A percentile compares a stretch with the other conserved stretches of the same genome.
phyloP scores from a whole-genome alignment of 2,888 invertebrate species.

The Heterodera filipjevi region DNA sequence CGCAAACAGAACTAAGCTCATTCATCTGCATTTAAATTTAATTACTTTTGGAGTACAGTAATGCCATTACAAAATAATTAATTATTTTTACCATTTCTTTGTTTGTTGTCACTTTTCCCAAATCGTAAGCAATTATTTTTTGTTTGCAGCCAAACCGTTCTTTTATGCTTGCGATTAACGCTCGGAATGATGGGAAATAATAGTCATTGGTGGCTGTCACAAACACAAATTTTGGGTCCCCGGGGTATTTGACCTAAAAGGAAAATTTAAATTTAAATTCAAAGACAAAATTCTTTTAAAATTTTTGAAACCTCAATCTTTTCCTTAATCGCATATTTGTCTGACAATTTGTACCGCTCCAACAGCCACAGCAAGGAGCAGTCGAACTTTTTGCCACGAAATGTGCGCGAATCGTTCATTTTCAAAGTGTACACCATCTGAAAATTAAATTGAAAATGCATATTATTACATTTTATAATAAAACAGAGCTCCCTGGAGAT shows the following conservation, averaged over 20 bases:
- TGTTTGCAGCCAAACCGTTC: slow-evolving; percentile 31
- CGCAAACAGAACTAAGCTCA: slow-evolving; percentile 25
- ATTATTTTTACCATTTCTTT: not conserved
- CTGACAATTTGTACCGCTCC: too few species aligned
- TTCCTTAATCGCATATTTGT: too few species aligned
- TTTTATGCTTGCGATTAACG: slow-evolving; percentile 32
- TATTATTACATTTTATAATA: too few species aligned
- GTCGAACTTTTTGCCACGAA: too few species aligned
- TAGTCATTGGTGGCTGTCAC: not conserved
- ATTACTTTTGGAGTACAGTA: too few species aligned
- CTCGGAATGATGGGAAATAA: not conserved
- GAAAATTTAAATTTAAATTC: not conserved
- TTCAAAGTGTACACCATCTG: too few species aligned
- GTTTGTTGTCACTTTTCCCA: slow-evolving; percentile 22
- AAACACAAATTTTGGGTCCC: not conserved
- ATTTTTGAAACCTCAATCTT: too few species aligned
- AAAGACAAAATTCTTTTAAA: not conserved
- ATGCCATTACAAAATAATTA: too few species aligned
- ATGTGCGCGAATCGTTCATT: too few species aligned
- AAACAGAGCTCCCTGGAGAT: too few species aligned
- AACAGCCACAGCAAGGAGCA: too few species aligned
- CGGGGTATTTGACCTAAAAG: not conserved
- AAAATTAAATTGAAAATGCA: too few species aligned
- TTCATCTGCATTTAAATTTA: not conserved
- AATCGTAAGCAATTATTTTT: slow-evolving; percentile 37